Evolutionary conservation across 2,888 invertebrate species (phyloP), one percentile per base, ranked within the genome.

Genomic region (Scelioninae gen. 1): DNA sequence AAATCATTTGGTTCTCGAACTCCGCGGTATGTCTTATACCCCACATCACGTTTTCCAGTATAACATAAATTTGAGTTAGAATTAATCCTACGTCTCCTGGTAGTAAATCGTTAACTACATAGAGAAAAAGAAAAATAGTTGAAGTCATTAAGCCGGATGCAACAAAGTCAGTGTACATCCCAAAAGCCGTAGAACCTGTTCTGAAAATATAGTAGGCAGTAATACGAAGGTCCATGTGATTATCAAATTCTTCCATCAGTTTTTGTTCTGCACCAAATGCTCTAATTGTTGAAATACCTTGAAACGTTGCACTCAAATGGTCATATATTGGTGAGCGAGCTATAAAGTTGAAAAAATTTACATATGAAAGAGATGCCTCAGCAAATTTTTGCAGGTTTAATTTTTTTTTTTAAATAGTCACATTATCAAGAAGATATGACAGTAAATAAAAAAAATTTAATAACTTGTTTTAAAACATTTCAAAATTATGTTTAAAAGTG

Each of bases 251-350:
- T 11, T 92, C 90, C 0, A 93, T 93, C 60, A 97, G 93, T 6
- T 95, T 94, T 95, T 83, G 98, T 93, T 38, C 38, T 4, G 53
- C 81, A 0, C 62, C 47, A 32, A 74, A 62, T 0, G 75, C 81
- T 5, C 81, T 75, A 53, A 81, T 81, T 15, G 81, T 81, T 0
- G 65, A 15, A 10, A 76, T 43, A 3, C 99, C 99, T 91, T 97
- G 96, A 8, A 99, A 93, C 0, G 98, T 95, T 31, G 98, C 96
- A 89, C 96, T 97, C 88, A 99, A 93, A 90, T 98, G 98, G 3
- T 97, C 96, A 93, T 98, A 99, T 11, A 99, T 97, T 0, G 99
- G 99, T 88, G 98, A 98, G 77, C 98, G 95, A 83, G 97, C 97
- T 97, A 51, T 13, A 63, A 63, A 43, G 10, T 51, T 51, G 2